Conservation (phyloP, 1,140 invertebrate species). For the Condylostylus longicornis region DNA sequence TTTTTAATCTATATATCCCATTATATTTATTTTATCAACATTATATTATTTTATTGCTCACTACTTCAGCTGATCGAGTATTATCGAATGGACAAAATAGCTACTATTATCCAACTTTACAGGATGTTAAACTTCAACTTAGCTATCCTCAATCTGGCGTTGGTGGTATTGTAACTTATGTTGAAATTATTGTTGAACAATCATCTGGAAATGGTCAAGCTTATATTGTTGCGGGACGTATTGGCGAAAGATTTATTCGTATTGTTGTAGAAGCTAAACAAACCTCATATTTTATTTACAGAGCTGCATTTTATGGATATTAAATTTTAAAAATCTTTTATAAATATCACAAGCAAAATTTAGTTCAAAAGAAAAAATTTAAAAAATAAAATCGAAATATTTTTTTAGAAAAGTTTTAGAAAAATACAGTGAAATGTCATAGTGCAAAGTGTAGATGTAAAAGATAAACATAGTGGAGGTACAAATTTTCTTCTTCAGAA, state of each 20-base stretch:
- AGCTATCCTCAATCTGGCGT: slow-evolving; percentile 20
- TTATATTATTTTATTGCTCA: no score
- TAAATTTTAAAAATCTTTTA: no score
- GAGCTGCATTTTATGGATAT: slow-evolving; percentile 20
- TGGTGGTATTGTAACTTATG: slow-evolving; percentile 18
- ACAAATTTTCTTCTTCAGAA: no score
- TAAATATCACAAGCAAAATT: no score
- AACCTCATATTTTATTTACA: slow-evolving; percentile 21
- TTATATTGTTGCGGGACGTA: slow-evolving; percentile 24
- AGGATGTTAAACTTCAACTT: slow-evolving; percentile 23
- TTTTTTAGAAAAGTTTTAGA: no score
- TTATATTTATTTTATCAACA: no score
- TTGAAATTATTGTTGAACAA: slow-evolving; percentile 23
- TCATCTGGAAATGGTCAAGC: slow-evolving; percentile 19
- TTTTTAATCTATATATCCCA: no score
- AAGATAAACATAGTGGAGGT: no score
- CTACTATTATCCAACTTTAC: slow-evolving; percentile 11
- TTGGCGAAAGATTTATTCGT: slow-evolving; percentile 24
- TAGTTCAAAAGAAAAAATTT: no score
- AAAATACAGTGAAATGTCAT: no score
- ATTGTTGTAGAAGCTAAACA: slow-evolving; percentile 22
- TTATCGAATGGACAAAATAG: slow-evolving; percentile 21
- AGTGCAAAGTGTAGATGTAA: no score
- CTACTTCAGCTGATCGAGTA: slow-evolving; percentile 21
- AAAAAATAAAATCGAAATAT: no score